Percentiles rank a stretch among this genome's conserved stretches.
Conservation (phyloP, 2,888 invertebrate genomes). For the Papilio elwesi region DNA sequence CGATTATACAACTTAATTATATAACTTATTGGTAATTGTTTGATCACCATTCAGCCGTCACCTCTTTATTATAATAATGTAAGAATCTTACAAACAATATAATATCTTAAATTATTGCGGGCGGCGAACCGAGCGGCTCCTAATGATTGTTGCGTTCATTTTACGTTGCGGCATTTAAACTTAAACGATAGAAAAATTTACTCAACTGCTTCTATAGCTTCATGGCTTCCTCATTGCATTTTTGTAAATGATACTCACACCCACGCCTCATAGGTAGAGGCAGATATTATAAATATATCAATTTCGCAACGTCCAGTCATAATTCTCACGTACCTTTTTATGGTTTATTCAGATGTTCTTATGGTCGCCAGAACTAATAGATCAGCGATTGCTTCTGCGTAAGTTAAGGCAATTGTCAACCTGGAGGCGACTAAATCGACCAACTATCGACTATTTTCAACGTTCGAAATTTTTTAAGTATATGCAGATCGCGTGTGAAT, state of each 20-base stretch:
- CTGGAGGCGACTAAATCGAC: no score
- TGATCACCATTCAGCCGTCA: not conserved
- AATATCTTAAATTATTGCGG: conserved; percentile 27
- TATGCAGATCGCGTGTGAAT: no score
- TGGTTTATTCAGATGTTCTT: not conserved
- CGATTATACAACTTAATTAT: no score
- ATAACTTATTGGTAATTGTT: no score
- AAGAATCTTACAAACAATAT: conserved; percentile 27
- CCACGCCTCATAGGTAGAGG: not conserved
- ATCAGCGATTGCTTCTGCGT: no score
- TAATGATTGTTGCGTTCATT: conserved; percentile 29
- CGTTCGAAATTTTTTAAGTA: no score
- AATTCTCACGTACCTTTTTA: not conserved
- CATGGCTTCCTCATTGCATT: conserved; percentile 4
- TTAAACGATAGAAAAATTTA: conserved; percentile 29
- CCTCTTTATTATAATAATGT: conserved; percentile 14
- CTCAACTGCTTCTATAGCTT: conserved; percentile 13
- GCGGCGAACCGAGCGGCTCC: conserved; percentile 28
- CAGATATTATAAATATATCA: not conserved
- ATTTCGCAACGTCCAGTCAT: not conserved
- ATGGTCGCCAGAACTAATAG: not conserved
- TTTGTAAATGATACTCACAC: conserved; percentile 17
- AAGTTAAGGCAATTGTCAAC: no score
- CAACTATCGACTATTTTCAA: no score
- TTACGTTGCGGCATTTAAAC: conserved; percentile 30